Percentiles rank a stretch among this genome's conserved stretches.
Evolutionary conservation across 2,113 vertebrate species (phyloP).

Genomic region (Mobula hypostoma): DNA sequence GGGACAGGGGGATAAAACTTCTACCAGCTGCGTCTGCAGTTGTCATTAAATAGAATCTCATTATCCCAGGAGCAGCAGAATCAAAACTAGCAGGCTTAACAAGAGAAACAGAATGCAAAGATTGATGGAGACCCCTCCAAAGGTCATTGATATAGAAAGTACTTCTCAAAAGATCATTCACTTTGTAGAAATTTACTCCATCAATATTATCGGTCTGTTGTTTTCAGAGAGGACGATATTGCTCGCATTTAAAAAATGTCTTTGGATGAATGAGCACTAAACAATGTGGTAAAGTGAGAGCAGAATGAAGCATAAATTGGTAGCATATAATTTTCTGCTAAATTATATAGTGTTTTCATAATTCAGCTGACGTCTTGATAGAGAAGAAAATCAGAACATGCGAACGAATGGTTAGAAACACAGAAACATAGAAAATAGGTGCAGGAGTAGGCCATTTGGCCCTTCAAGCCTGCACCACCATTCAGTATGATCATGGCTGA

Average conservation of each 20-base stretch:
- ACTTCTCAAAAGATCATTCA: neutral
- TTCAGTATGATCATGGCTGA: no score
- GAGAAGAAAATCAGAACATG: neutral
- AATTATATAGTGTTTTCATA: neutral
- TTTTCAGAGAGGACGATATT: neutral
- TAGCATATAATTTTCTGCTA: neutral
- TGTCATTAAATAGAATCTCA: constrained; percentile 13
- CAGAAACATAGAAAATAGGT: no score
- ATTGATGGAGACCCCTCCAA: neutral
- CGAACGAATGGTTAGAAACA: neutral
- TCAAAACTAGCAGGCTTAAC: neutral
- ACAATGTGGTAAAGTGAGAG: neutral
- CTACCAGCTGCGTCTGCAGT: constrained; percentile 1
- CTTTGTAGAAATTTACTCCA: constrained; percentile 8
- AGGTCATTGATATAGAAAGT: constrained; percentile 24
- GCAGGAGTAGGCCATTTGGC: no score
- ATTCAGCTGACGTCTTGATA: neutral
- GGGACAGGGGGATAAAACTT: constrained; percentile 16
- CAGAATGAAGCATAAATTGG: neutral
- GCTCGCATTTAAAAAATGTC: neutral
- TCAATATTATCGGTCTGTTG: neutral
- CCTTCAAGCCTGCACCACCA: no score
- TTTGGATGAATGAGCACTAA: neutral
- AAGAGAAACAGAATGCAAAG: neutral
- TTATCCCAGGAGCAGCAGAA: constrained; percentile 11